Base-by-base conservation (phyloP, 2,113 vertebrate species). In the Scartelaos histophorus region DNA sequence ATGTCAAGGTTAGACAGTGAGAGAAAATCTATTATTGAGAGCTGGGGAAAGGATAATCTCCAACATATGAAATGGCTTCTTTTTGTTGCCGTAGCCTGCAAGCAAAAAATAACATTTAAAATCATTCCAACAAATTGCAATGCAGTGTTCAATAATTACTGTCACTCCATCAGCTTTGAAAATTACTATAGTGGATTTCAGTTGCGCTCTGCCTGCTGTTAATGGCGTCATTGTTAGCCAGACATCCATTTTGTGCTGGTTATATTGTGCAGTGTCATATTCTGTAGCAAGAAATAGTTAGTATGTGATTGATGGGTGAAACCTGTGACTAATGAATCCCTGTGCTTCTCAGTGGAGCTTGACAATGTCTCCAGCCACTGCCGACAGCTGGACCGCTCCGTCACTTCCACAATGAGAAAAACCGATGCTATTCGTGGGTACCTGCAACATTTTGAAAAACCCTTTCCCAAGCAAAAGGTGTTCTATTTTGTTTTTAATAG, bases 31-130 rank as follows among this genome's bases (percentile, higher is more conserved):
- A 75, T 84, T 61, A 70, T 70, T 61, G 46, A 62, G 45, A 71
- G 78, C 49, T 45, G 7, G 53, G 22, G 78, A 81, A 81, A 56
- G 51, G 51, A 6, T 77, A 75, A 81, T 88, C 73, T 76, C n/a
- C 35, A 74, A 71, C 49, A 49, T 47, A 35, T 70, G 34, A 82
- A 80, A 86, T 67, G 1, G 24, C 70, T 74, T 82, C 1, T 47
- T 66, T 46, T 47, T 71, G 65, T 69, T 69, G n/a, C 12, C 29
- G 15, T 57, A 45, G 21, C 24, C 79, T 60, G 58, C 66, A n/a
- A 54, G 57, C 13, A 17, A 29, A 47, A 25, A 66, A 25, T n/a
- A 16, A 54, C 24, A 70, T 58, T 76, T 75, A 53, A 58, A 60
- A 72, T 76, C 60, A 35, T 45, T 61, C 35, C 2, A 49, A 49